Evolutionary conservation across 2,888 invertebrate species (phyloP).

Genomic region (Tachina fera): DNA sequence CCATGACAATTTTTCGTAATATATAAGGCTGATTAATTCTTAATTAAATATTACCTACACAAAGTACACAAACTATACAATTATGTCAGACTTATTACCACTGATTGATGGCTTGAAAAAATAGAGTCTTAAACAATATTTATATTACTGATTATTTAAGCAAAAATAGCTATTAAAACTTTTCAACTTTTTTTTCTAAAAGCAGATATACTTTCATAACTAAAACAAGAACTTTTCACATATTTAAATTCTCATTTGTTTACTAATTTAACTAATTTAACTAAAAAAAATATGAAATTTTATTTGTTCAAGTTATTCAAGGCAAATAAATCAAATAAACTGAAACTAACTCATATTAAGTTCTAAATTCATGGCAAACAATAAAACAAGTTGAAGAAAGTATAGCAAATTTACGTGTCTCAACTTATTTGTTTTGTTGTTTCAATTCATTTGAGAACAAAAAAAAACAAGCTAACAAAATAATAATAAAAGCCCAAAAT

Average conservation of each 20-base stretch:
- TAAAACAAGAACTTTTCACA: neutral
- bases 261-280: neutral
- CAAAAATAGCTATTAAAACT: neutral
- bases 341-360: constrained; percentile 13
- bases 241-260: constrained; percentile 13
- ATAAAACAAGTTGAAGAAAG: neutral
- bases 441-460: neutral
- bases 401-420: constrained; percentile 36
- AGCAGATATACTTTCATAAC: neutral
- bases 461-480: constrained; percentile 1
- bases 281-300: neutral
- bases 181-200: neutral
- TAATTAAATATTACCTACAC: no score
- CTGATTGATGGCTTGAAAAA: no score
- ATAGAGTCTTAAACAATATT: no score
- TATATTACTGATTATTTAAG: no score
- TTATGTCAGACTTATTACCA: no score
- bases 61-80: no score
- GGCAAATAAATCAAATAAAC: constrained; percentile 37
- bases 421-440: constrained; percentile 5
- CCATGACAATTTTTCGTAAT: no score
- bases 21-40: no score
- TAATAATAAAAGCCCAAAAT: neutral
- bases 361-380: constrained; percentile 17
- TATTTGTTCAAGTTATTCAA: constrained; percentile 25